A percentile compares a stretch with the other conserved stretches of the same genome.
Conservation (phyloP, 2,797 vertebrate genomes). For the Scyliorhinus canicula region DNA sequence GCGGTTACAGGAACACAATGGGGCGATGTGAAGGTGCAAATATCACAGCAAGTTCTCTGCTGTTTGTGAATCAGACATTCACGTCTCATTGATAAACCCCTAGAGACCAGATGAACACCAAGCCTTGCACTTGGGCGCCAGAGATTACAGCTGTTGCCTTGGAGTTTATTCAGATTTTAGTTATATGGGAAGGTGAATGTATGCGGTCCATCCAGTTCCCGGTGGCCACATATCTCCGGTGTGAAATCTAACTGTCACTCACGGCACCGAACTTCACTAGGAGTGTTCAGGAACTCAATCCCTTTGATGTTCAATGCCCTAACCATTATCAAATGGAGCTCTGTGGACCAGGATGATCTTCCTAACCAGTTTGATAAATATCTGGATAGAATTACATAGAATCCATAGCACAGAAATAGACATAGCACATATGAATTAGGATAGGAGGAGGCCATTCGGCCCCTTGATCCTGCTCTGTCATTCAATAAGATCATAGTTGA, state of each 20-base stretch:
- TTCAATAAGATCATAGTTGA: too few relatives aligned
- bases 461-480: too few relatives aligned
- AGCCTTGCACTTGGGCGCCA: neutral
- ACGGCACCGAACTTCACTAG: neutral
- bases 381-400: neutral
- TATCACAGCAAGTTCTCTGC: neutral
- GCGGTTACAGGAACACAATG: neutral
- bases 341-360: neutral
- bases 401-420: too few relatives aligned
- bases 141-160: neutral
- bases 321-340: neutral
- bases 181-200: neutral
- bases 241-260: neutral
- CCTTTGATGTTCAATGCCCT: neutral
- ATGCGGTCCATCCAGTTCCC: neutral
- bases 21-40: constrained; percentile 7
- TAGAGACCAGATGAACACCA: neutral
- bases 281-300: neutral
- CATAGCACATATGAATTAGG: neutral
- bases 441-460: too few relatives aligned
- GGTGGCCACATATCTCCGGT: too few relatives aligned
- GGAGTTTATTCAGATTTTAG: neutral
- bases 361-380: neutral
- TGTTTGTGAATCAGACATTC: neutral
- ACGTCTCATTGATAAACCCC: neutral